phyloP scores from a whole-genome alignment of 53 echinoderm and acorn worm genomes.

The Arbacia lixula region DNA sequence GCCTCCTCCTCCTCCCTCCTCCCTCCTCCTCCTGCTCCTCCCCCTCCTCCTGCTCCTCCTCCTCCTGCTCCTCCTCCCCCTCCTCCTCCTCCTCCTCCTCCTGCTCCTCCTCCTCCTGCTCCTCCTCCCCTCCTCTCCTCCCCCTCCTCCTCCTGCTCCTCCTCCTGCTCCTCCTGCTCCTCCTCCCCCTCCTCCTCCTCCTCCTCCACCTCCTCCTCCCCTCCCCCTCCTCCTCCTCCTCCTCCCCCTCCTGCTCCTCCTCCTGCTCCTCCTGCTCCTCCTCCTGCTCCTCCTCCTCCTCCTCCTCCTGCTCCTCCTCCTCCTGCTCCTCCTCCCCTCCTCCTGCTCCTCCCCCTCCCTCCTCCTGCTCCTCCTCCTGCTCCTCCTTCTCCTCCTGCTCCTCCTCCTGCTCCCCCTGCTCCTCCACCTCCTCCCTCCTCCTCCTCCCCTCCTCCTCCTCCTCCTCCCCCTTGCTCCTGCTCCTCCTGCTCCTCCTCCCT shows the following conservation, averaged over 20 bases:
- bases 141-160: neutral
- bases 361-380: neutral
- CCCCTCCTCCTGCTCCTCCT: neutral
- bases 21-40: too few species aligned
- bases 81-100: too few species aligned
- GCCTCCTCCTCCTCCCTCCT: neutral
- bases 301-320: neutral
- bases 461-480: too few species aligned
- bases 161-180: neutral
- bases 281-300: too few species aligned
- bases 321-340: neutral
- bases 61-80: constrained; percentile 1
- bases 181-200: neutral
- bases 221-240: too few species aligned
- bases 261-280: too few species aligned
- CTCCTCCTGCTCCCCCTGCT: neutral
- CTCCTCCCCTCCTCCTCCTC: neutral
- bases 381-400: neutral
- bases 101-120: neutral
- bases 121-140: neutral
- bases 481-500: too few species aligned
- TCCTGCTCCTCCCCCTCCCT: too few species aligned
- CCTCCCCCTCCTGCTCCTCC: too few species aligned
- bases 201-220: too few species aligned
- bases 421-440: neutral